Percentiles rank a stretch among this genome's conserved stretches.
Conservation (phyloP, 30 jellyfish, hydroid and myxozoan genomes). For the Sanderia malayensis region DNA sequence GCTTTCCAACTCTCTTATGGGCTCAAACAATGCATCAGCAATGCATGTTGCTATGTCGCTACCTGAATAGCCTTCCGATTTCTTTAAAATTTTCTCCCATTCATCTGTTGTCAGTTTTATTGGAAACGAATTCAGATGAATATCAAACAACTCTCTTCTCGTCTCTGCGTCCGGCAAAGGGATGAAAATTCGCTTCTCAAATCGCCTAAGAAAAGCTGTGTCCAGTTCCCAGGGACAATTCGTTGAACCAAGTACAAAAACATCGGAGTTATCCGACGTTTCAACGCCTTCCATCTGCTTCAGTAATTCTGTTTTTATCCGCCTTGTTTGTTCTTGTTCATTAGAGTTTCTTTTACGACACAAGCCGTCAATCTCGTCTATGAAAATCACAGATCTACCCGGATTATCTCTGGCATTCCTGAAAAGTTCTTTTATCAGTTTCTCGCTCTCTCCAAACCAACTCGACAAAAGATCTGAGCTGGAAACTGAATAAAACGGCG, state of each 20-base stretch:
- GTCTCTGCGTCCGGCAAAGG: conserved; percentile 84
- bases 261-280: conserved; percentile 40
- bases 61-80: conserved; percentile 93
- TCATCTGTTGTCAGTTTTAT: conserved; percentile 44
- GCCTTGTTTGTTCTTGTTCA: conserved; percentile 91
- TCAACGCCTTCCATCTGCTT: conserved; percentile 91
- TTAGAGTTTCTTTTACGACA: conserved; percentile 81
- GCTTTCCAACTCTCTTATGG: conserved; percentile 70
- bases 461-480: conserved; percentile 90
- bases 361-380: conserved; percentile 96
- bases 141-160: conserved; percentile 65
- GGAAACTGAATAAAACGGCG: conserved; percentile 92
- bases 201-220: conserved; percentile 91
- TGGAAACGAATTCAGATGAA: conserved; percentile 57
- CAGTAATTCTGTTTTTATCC: conserved; percentile 88
- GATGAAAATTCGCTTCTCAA: conserved; percentile 80
- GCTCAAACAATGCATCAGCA: conserved; percentile 91
- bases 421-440: conserved; percentile 86
- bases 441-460: conserved; percentile 99
- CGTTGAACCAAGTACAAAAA: conserved; percentile 89
- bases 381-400: conserved; percentile 76
- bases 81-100: conserved; percentile 60
- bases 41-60: conserved; percentile 92
- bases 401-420: conserved; percentile 62
- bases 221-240: conserved; percentile 98